Conservation (phyloP, 2,888 invertebrate genomes). For the Stratiomys singularior region DNA sequence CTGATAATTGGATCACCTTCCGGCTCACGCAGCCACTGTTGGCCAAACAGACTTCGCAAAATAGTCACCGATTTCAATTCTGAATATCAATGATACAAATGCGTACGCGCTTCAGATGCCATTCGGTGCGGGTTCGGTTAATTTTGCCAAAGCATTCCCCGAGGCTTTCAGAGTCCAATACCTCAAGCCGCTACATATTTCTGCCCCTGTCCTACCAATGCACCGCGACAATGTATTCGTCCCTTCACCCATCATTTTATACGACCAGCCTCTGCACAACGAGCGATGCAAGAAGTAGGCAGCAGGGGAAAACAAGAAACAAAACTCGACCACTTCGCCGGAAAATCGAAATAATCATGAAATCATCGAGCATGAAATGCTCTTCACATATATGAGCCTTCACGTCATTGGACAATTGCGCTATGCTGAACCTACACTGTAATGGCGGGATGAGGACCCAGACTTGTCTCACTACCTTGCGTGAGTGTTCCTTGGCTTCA, state of each 20-base stretch:
- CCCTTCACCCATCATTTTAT: background rate
- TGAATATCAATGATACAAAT: too few species aligned
- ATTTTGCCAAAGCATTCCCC: too few species aligned
- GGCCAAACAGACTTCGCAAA: too few species aligned
- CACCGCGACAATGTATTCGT: too few species aligned
- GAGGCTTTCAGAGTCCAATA: too few species aligned
- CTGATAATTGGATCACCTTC: too few species aligned
- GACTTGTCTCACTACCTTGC: background rate
- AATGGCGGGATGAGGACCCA: background rate
- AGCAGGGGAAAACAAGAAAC: background rate
- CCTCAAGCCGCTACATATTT: too few species aligned
- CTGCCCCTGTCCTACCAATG: too few species aligned
- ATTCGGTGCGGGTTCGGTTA: too few species aligned
- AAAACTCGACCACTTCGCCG: background rate
- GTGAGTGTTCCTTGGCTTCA: background rate
- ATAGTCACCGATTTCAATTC: too few species aligned
- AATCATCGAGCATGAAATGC: background rate
- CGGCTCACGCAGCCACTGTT: too few species aligned
- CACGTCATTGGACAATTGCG: slow-evolving; percentile 16
- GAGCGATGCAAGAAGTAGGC: background rate
- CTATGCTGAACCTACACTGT: background rate
- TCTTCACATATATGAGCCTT: background rate
- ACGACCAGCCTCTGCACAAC: background rate
- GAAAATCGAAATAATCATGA: slow-evolving; percentile 29
- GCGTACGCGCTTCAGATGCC: too few species aligned